Evolutionary conservation across 2,888 invertebrate species (phyloP).

Genomic region (Mythimna loreyi): DNA sequence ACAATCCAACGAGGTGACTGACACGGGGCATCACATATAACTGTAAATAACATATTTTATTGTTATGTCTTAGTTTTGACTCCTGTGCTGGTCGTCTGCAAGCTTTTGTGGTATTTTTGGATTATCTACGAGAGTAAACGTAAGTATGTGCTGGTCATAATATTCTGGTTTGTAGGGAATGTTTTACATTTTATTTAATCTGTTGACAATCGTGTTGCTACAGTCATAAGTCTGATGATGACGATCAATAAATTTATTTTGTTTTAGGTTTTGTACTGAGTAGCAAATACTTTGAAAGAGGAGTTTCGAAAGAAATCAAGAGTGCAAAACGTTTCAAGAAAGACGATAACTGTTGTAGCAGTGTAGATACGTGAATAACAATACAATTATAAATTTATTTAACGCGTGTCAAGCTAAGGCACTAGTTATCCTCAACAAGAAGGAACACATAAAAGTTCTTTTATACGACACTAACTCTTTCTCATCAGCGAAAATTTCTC

Average conservation of each 20-base stretch:
- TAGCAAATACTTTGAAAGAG: background rate
- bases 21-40: constrained; percentile 48
- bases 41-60: constrained; percentile 62
- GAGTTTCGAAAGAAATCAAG: background rate
- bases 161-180: constrained; percentile 24
- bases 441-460: background rate
- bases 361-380: no score
- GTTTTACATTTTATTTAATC: constrained; percentile 39
- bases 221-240: constrained; percentile 3
- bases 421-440: background rate
- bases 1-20: constrained; percentile 59
- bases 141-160: constrained; percentile 42
- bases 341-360: no score
- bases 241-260: background rate
- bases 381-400: no score
- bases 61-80: constrained; percentile 60
- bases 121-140: constrained; percentile 49
- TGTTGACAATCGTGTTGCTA: constrained; percentile 8
- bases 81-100: constrained; percentile 33
- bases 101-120: constrained; percentile 57
- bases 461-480: no score
- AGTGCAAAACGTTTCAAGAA: background rate
- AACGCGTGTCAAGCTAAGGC: no score
- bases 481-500: no score
- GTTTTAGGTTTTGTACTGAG: no score